These are phyloP conservation scores for Callopanchax toddi DNA, from an alignment of 2,113 vertebrate species.

Conservation along the genomic window DNA sequence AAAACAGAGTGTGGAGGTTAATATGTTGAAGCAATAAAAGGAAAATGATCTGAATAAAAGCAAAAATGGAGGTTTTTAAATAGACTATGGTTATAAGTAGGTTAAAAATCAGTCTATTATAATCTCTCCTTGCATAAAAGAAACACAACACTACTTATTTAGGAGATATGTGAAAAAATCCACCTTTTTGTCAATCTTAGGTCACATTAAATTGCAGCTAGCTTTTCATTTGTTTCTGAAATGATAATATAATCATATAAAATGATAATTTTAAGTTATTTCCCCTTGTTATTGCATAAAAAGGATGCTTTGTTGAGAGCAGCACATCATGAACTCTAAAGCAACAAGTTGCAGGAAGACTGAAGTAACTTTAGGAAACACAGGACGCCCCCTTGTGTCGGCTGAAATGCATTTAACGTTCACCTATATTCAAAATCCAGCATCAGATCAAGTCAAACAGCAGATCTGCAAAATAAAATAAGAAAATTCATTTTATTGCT, in stretches of 20 bases:
- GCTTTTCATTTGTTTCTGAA: neutral
- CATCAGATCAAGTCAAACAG: too few species aligned
- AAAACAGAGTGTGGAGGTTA: accelerated
- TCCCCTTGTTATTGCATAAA: neutral
- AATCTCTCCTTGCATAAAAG: neutral
- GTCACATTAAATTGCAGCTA: neutral
- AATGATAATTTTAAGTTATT: neutral
- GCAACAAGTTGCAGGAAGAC: constrained; percentile 48
- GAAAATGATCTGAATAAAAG: too few species aligned
- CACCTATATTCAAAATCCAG: neutral
- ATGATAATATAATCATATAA: neutral
- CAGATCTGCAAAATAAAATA: neutral
- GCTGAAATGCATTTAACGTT: constrained; percentile 1
- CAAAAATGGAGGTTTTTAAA: too few species aligned
- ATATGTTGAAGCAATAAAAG: neutral
- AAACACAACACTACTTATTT: neutral
- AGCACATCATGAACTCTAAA: neutral
- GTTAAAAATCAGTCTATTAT: neutral
- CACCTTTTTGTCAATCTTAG: neutral
- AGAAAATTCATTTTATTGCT: neutral
- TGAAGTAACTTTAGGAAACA: constrained; percentile 34
- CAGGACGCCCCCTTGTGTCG: constrained; percentile 70
- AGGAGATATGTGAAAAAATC: neutral
- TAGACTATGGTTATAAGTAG: too few species aligned
- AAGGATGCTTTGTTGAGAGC: neutral